A percentile compares a stretch with the other conserved stretches of the same genome.
Conservation (phyloP, 2,797 vertebrate genomes). For the Gymnothorax reevesii region DNA sequence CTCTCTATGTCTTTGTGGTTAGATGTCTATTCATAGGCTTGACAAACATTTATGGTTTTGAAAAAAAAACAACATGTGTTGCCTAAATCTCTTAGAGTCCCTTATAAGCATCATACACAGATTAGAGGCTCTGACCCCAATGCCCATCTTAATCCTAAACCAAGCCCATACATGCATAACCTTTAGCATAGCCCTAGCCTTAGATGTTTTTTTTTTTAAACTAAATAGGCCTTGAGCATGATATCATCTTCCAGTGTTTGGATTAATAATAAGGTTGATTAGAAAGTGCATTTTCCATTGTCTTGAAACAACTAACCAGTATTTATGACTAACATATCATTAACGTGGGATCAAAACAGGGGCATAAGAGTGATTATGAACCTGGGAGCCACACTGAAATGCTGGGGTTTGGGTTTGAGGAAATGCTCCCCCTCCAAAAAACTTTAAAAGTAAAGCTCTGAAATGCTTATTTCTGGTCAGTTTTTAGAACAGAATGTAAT, state of each 20-base stretch:
- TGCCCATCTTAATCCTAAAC: conserved; percentile 8
- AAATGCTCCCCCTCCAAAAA: too few species aligned
- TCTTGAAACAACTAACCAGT: not conserved
- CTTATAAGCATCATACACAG: conserved; percentile 20
- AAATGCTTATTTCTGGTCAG: too few species aligned
- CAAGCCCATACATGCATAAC: conserved; percentile 9
- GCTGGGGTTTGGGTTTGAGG: too few species aligned
- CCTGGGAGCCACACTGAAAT: too few species aligned
- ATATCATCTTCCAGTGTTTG: not conserved
- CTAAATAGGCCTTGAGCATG: conserved; percentile 10
- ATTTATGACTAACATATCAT: not conserved
- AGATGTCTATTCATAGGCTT: not conserved
- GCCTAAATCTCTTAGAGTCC: not conserved
- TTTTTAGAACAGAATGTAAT: too few species aligned
- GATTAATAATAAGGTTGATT: conserved; percentile 7
- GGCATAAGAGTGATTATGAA: not conserved
- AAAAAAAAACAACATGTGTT: not conserved
- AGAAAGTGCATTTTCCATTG: not conserved
- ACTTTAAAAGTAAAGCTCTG: too few species aligned
- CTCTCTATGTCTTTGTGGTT: not conserved
- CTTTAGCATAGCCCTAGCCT: not conserved
- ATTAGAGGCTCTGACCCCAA: conserved; percentile 5
- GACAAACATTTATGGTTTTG: not conserved
- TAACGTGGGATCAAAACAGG: not conserved
- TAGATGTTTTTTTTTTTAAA: not conserved